Percentiles rank a stretch among this genome's conserved stretches.
Evolutionary conservation across 2,113 vertebrate species (phyloP).

Genomic region (Phocoena sinus): DNA sequence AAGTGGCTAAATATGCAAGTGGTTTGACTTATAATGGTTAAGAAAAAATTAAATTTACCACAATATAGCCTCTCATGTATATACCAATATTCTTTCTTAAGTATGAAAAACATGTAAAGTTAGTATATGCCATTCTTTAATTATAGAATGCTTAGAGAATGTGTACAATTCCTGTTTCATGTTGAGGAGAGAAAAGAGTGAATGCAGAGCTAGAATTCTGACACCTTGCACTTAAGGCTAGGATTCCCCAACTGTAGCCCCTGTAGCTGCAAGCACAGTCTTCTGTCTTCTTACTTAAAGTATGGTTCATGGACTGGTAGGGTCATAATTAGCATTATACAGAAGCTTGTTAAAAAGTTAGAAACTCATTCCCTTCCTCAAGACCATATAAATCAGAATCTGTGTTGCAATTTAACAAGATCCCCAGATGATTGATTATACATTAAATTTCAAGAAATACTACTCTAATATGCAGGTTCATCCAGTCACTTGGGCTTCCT

Average conservation of each 20-base stretch:
- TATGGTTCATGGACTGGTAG: fast-evolving
- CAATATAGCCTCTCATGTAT: background rate
- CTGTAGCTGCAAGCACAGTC: background rate
- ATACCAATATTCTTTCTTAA: background rate
- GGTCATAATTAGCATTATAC: background rate
- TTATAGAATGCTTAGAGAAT: background rate
- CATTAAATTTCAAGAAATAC: background rate
- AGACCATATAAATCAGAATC: background rate
- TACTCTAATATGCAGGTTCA: background rate
- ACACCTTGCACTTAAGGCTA: background rate
- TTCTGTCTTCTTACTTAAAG: background rate
- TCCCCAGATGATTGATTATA: background rate
- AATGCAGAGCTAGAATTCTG: background rate
- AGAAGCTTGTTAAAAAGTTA: background rate
- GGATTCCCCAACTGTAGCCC: fast-evolving
- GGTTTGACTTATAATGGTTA: background rate
- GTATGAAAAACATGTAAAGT: background rate
- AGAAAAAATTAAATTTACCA: background rate
- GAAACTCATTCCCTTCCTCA: background rate
- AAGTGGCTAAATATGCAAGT: background rate
- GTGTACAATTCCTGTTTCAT: background rate
- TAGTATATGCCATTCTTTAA: background rate
- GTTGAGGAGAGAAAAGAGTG: background rate
- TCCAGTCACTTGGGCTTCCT: background rate
- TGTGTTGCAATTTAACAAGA: background rate